Base-by-base conservation (phyloP, 2,888 invertebrate genomes). In the Thalpophila matura region DNA sequence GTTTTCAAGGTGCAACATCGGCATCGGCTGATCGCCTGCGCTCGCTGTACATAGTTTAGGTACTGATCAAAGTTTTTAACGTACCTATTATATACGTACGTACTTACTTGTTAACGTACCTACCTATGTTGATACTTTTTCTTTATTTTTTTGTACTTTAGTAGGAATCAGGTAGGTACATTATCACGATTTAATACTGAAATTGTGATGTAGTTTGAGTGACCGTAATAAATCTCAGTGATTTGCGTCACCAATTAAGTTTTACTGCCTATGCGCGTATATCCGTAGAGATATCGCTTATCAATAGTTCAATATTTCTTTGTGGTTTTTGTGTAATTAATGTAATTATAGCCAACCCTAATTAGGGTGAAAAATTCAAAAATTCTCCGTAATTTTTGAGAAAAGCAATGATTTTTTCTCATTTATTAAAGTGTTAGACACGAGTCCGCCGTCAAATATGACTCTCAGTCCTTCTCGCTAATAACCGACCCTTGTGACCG, bases 251-350 rank as follows among this genome's bases (percentile, higher is more conserved):
- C 58, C 58, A 43, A 20, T 54, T 31, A 18, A 9, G 9, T 22
- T 29, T 33, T 24, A 27, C 18, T 16, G 40, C 6, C 46, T 37
- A 14, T 33, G 35, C 31, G n/a, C 20, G 14, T 31, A 60, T 68
- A 75, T 53, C 70, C 78, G 64, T 81, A 74, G 74, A 82, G 81
- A 81, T 81, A 79, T 66, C 61, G 74, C 63, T 80, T 84, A 82
- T 81, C 83, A 45, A 54, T 45, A 64, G 53, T 57, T 74, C 56
- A 55, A 65, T 61, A 57, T 69, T 67, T 70, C 50, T 66, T 59
- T 54, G 55, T 35, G 53, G 27, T 61, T 49, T 49, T 58, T 51
- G 29, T 38, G 16, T 47, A 14, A 26, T 14, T 29, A 63, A 40
- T 38, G 24, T 27, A 27, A 45, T 63, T 58, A 55, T 10, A n/a